Evolutionary conservation across 1,140 invertebrate genomes (phyloP), one percentile per base, ranked within the genome.

Genomic region (Plodia interpunctella): DNA sequence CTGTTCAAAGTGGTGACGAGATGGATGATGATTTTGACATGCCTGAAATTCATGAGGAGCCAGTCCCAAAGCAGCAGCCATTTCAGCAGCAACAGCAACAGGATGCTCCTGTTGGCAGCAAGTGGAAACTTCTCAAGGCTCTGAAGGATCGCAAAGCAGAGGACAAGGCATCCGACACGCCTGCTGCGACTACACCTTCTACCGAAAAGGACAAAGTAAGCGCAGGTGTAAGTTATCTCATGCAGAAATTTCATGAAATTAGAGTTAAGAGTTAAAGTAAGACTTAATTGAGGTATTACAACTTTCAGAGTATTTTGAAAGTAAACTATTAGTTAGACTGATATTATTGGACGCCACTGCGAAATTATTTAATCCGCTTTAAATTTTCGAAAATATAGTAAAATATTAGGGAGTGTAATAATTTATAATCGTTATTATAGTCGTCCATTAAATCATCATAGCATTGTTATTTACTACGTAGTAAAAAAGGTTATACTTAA

Each of bases 111-210:
- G 91, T 92, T 51, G 93, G 94, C 21, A 97, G 96, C 72, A 97
- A 96, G 86, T 97, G 96, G 96, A 97, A 97, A 80, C 88, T 97
- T 17, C 83, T 97, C 10, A 97, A 97, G 86, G 96, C 96, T 5
- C 77, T 97, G 25, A 97, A 97, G 80, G 96, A 97, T 77, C 91
- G 95, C 59, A 97, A 97, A 89, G 95, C 96, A 9, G 96, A 97
- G 86, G 95, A 97, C 69, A 96, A 94, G 83, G 92, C 90, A 65
- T 91, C 90, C 50, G 92, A 92, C 35, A 91, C 93, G 61, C 93
- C 94, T 65, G 92, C 93, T 65, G 93, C 92, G 25, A 92, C 93
- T 38, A 90, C 92, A 49, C 78, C 87, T 0, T 91, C 92, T 11
- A 91, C 92, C n/a, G 94, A 93, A 62, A 92, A 92, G 67, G 92